These are phyloP conservation scores for Spinus olivaceus DNA, from an alignment of 2,797 vertebrate genomes.

Conservation along the genomic window DNA sequence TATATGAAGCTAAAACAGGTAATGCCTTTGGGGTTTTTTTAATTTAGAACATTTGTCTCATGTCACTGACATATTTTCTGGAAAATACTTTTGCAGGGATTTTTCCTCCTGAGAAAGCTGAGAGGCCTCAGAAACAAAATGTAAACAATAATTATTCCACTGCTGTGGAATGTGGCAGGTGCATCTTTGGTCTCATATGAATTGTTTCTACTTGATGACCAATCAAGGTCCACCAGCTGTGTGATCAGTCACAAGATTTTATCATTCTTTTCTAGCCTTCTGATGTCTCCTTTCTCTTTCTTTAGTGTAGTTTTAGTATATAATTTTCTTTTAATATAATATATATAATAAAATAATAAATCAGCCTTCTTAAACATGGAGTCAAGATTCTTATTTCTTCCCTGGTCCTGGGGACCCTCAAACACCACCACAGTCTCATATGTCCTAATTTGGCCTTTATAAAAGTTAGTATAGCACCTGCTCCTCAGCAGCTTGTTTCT, in stretches of 20 bases:
- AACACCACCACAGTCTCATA: background rate
- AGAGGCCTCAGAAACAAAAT: background rate
- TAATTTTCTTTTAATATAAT: too few relatives aligned
- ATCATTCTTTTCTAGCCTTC: background rate
- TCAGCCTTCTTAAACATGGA: background rate
- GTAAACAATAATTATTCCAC: background rate
- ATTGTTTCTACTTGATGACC: background rate
- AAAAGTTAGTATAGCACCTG: background rate
- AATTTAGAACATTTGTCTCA: background rate
- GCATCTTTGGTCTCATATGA: background rate
- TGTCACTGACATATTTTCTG: background rate
- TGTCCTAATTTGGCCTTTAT: background rate
- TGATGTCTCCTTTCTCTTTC: background rate
- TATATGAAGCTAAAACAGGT: conserved; percentile 90
- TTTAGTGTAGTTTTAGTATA: background rate
- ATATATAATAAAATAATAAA: background rate
- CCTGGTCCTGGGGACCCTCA: background rate
- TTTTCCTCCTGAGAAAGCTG: background rate
- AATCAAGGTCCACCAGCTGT: background rate
- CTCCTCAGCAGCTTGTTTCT: background rate
- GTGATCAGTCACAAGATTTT: background rate
- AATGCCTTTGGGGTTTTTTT: background rate
- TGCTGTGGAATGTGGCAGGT: background rate
- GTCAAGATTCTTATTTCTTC: background rate
- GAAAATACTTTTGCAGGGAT: background rate